Percentiles rank a stretch among this genome's conserved stretches.
These are phyloP conservation scores for Hetaerina titia DNA, from an alignment of 2,888 invertebrate genomes.

Conservation along the genomic window DNA sequence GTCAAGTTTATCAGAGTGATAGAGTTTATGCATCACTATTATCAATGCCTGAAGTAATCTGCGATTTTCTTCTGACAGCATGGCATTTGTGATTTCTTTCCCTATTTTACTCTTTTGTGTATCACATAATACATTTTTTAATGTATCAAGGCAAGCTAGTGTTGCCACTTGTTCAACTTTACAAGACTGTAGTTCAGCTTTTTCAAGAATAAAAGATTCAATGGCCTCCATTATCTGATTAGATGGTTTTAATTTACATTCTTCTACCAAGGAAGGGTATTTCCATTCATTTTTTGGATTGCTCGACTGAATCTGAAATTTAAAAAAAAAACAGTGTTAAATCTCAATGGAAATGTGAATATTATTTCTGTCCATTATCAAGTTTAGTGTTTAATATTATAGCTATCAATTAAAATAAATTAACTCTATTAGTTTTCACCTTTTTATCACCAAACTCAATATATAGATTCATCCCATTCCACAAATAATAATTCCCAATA, in stretches of 20 bases:
- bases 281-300: not conserved
- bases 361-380: too few species aligned
- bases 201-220: not conserved
- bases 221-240: not conserved
- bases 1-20: not conserved
- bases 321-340: not conserved
- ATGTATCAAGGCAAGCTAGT: not conserved
- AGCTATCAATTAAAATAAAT: too few species aligned
- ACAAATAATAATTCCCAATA: too few species aligned
- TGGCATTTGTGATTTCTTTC: not conserved
- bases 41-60: not conserved
- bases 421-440: too few species aligned
- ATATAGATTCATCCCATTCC: too few species aligned
- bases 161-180: not conserved
- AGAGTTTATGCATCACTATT: not conserved
- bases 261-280: not conserved
- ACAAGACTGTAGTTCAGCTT: not conserved
- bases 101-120: not conserved
- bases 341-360: too few species aligned
- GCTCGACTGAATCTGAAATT: not conserved
- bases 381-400: too few species aligned
- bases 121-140: not conserved
- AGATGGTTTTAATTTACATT: not conserved
- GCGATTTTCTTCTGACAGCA: not conserved
- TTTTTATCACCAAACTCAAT: too few species aligned